These are phyloP conservation scores for Calephelis perditalis DNA, from an alignment of 2,888 invertebrate genomes.

Conservation along the genomic window DNA sequence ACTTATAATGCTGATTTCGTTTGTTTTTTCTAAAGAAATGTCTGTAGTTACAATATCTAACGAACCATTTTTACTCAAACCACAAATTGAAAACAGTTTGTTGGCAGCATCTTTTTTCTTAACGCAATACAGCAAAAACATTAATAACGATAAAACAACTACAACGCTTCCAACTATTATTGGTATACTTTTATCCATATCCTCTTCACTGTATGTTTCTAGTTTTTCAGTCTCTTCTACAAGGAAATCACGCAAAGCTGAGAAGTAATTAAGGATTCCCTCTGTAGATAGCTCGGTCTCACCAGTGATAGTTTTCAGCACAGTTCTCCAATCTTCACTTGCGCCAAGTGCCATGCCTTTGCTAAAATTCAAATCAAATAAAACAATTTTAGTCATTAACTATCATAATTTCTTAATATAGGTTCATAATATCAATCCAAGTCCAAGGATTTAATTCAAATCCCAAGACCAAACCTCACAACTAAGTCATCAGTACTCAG, in stretches of 20 bases:
- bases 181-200: slow-evolving; percentile 60
- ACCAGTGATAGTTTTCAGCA: slow-evolving; percentile 58
- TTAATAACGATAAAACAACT: slow-evolving; percentile 49
- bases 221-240: slow-evolving; percentile 48
- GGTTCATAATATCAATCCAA: too few relatives aligned
- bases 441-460: too few relatives aligned
- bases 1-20: slow-evolving; percentile 52
- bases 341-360: slow-evolving; percentile 67
- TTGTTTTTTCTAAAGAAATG: slow-evolving; percentile 46
- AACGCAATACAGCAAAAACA: slow-evolving; percentile 58
- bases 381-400: too few relatives aligned
- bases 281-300: slow-evolving; percentile 60
- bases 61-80: slow-evolving; percentile 65
- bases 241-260: slow-evolving; percentile 49
- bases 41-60: slow-evolving; percentile 65
- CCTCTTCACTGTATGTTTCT: slow-evolving; percentile 37
- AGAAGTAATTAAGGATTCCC: slow-evolving; percentile 61
- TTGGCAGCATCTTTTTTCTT: slow-evolving; percentile 53
- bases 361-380: slow-evolving; percentile 37
- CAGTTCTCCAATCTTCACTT: slow-evolving; percentile 64
- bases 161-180: slow-evolving; percentile 60
- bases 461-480: too few relatives aligned
- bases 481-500: too few relatives aligned
- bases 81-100: slow-evolving; percentile 53
- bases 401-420: too few relatives aligned